These are phyloP conservation scores for Acipenser ruthenus DNA, from an alignment of 2,797 vertebrate species.

Conservation along the genomic window DNA sequence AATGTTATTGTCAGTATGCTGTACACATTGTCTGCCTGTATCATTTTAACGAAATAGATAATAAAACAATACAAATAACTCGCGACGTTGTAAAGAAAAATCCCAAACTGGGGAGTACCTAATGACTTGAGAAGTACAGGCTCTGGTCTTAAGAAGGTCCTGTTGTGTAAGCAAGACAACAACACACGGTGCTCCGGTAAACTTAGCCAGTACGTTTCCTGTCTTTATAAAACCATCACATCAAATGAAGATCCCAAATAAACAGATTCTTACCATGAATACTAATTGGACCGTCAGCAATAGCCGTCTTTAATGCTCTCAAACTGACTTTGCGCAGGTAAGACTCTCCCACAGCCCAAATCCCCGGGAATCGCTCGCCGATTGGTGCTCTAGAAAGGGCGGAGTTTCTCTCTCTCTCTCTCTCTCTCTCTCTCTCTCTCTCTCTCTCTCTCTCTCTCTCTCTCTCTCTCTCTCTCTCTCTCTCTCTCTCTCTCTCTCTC, in stretches of 20 bases:
- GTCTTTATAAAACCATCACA: conserved; percentile 21
- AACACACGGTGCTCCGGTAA: conserved; percentile 11
- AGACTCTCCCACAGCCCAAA: conserved; percentile 64
- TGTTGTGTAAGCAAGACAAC: conserved; percentile 2
- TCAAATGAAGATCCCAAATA: conserved; percentile 32
- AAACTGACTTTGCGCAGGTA: conserved; percentile 65
- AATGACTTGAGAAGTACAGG: conserved; percentile 38
- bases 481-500: too few relatives aligned
- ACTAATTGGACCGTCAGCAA: conserved; percentile 48
- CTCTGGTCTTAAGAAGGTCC: conserved; percentile 35
- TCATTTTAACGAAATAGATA: not conserved
- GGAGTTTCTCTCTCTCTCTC: conserved; percentile 39
- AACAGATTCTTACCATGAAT: conserved; percentile 36
- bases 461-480: too few relatives aligned
- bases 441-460: too few relatives aligned
- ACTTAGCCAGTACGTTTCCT: conserved; percentile 17
- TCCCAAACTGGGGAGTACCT: conserved; percentile 37
- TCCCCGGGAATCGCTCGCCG: conserved; percentile 52
- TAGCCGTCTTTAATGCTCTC: conserved; percentile 37
- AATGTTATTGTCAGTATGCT: conserved; percentile 21
- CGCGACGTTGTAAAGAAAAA: not conserved
- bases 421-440: conserved; percentile 13
- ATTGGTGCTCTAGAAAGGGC: conserved; percentile 45
- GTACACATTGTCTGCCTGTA: not conserved
- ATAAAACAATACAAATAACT: not conserved